Evolutionary conservation across 2,888 invertebrate species (phyloP).

Genomic region (Lumbricus terrestris): DNA sequence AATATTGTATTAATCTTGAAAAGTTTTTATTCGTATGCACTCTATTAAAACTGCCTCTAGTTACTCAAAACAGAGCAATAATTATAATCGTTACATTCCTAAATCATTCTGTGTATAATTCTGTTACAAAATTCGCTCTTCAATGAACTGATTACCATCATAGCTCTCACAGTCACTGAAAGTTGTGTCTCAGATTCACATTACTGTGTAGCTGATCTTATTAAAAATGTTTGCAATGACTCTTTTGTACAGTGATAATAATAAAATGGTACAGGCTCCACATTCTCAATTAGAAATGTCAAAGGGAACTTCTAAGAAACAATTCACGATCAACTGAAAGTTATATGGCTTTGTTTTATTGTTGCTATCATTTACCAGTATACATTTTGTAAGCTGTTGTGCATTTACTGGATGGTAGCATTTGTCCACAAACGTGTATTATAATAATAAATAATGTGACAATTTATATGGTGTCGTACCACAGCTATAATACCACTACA

Average conservation of each 20-base stretch:
- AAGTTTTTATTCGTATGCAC: neutral
- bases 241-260: neutral
- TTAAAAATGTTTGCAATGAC: too few relatives aligned
- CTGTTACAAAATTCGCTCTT: neutral
- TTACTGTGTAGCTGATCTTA: too few relatives aligned
- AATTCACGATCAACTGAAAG: neutral
- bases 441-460: too few relatives aligned
- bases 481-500: too few relatives aligned
- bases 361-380: too few relatives aligned
- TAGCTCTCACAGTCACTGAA: too few relatives aligned
- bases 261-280: neutral
- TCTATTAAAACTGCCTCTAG: constrained; percentile 3
- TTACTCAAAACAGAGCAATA: neutral
- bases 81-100: neutral
- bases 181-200: too few relatives aligned
- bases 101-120: neutral
- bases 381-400: too few relatives aligned
- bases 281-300: neutral
- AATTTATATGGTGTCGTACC: too few relatives aligned
- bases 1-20: neutral
- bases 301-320: neutral
- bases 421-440: too few relatives aligned
- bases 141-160: neutral
- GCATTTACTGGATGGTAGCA: too few relatives aligned
- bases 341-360: too few relatives aligned